Conservation (phyloP, 2,797 vertebrate species). For the Aselliscus stoliczkanus region DNA sequence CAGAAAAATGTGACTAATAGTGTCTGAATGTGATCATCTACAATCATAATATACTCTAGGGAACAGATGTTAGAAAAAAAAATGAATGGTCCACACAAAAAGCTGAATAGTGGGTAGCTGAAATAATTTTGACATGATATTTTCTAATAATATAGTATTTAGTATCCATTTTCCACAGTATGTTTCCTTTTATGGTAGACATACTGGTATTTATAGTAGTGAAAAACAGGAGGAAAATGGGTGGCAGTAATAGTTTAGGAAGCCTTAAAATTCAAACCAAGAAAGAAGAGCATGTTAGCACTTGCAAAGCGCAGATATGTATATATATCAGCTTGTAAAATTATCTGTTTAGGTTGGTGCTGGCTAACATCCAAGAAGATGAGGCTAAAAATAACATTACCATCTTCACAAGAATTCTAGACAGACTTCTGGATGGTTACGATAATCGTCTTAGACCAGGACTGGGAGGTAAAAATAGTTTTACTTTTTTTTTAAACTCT, state of each 20-base stretch:
- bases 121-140: not conserved
- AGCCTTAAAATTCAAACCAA: slow-evolving; percentile 11
- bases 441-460: slow-evolving; percentile 98
- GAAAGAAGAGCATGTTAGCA: slow-evolving; percentile 9
- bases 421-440: slow-evolving; percentile 97
- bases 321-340: slow-evolving; percentile 71
- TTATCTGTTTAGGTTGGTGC: slow-evolving; percentile 87
- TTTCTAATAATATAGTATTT: slow-evolving; percentile 1
- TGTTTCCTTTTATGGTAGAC: not conserved
- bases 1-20: not conserved
- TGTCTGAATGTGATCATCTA: not conserved
- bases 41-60: not conserved
- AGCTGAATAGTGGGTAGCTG: not conserved
- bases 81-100: not conserved
- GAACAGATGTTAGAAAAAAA: not conserved
- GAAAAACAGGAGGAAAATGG: not conserved
- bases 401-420: slow-evolving; percentile 97
- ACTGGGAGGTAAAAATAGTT: slow-evolving; percentile 91
- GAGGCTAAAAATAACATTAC: slow-evolving; percentile 98
- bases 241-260: not conserved
- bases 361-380: slow-evolving; percentile 89
- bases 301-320: slow-evolving; percentile 5
- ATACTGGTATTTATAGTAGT: slow-evolving; percentile 7
- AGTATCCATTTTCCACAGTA: not conserved
- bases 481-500: slow-evolving; percentile 38